phyloP scores from a whole-genome alignment of 2,888 invertebrate genomes.

The Temnothorax unifasciatus region DNA sequence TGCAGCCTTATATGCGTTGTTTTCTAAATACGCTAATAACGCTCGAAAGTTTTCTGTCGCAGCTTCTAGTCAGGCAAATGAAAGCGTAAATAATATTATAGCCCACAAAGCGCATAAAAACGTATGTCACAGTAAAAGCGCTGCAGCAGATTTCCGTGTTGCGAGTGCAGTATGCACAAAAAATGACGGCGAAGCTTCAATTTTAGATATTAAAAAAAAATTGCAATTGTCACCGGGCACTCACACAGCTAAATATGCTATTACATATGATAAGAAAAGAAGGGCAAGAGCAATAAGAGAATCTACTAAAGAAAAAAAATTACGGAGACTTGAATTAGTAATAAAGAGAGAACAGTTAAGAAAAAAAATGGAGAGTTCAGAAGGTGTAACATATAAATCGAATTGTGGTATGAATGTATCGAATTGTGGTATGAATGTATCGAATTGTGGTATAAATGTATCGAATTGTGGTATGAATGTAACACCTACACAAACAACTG shows the following conservation, averaged over 20 bases:
- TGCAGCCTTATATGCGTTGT: background rate
- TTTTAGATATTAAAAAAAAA: background rate
- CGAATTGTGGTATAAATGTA: background rate
- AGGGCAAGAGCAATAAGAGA: background rate
- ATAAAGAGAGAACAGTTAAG: background rate
- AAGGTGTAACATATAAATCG: background rate
- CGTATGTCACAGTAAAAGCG: background rate
- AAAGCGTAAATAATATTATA: background rate
- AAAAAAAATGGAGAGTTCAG: background rate
- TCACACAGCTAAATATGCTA: background rate
- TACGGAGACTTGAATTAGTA: background rate
- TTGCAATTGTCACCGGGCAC: background rate
- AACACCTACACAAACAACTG: too few species aligned
- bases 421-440: background rate
- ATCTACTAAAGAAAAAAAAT: background rate
- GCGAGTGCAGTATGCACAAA: slow-evolving; percentile 3
- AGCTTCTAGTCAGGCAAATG: background rate
- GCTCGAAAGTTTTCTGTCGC: background rate
- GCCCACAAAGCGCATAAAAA: slow-evolving; percentile 1
- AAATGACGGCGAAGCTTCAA: slow-evolving; percentile 1
- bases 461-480: background rate
- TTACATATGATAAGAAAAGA: background rate
- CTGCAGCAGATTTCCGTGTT: background rate
- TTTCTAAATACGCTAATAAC: background rate
- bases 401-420: background rate